phyloP scores from a whole-genome alignment of 2,888 invertebrate species.

The Ernsta delagoae region DNA sequence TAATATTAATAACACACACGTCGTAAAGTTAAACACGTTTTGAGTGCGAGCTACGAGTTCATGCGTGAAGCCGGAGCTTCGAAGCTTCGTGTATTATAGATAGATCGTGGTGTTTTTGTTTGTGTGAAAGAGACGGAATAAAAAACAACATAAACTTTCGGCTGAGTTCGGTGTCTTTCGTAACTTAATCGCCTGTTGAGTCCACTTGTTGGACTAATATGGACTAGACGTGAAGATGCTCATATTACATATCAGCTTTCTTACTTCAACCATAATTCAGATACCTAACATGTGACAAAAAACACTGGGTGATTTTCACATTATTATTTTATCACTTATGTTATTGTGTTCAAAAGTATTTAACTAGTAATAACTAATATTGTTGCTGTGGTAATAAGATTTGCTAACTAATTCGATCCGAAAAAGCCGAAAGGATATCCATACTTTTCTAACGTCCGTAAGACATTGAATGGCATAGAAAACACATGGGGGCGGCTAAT shows the following conservation, averaged over 20 bases:
- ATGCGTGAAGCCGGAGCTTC: conserved; percentile 50
- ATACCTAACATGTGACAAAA: too few relatives aligned
- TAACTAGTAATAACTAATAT: too few relatives aligned
- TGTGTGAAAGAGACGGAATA: conserved; percentile 66
- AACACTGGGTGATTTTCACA: too few relatives aligned
- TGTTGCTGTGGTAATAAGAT: too few relatives aligned
- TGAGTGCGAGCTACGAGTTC: conserved; percentile 43
- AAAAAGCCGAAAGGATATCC: conserved; percentile 46
- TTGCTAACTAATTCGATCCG: too few relatives aligned
- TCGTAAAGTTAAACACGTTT: conserved; percentile 49
- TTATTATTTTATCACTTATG: too few relatives aligned
- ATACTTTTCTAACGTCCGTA: conserved; percentile 53
- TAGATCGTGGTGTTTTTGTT: conserved; percentile 61
- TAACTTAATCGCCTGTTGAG: conserved; percentile 51
- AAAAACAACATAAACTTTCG: conserved; percentile 75
- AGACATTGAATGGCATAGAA: conserved; percentile 61
- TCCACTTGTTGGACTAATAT: conserved; percentile 55
- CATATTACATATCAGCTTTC: too few relatives aligned
- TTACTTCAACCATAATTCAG: too few relatives aligned
- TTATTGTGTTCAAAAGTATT: too few relatives aligned
- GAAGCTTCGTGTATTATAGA: conserved; percentile 63
- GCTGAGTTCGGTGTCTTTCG: conserved; percentile 68
- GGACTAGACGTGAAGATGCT: conserved; percentile 40
- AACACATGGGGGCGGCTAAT: conserved; percentile 69
- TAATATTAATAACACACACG: conserved; percentile 52